A percentile compares a stretch with the other conserved stretches of the same genome.
These are phyloP conservation scores for Doryteuthis pealeii DNA, from an alignment of 1,140 invertebrate species.

Conservation along the genomic window DNA sequence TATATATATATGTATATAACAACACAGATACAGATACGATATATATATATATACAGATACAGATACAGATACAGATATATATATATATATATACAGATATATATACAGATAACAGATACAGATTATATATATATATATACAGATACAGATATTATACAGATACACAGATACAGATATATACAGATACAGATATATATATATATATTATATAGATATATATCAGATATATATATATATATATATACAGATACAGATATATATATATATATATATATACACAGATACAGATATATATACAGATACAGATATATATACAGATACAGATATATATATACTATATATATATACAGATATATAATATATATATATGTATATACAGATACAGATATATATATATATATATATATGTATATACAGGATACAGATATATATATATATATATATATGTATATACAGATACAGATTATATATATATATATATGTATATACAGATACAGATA, in stretches of 20 bases:
- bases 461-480: too few species aligned
- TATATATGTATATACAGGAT: background rate
- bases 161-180: background rate
- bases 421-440: background rate
- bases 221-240: background rate
- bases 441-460: too few species aligned
- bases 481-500: too few species aligned
- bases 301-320: background rate
- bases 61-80: background rate
- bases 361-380: background rate
- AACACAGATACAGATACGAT: background rate
- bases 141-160: too few species aligned
- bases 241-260: background rate
- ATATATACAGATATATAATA: too few species aligned
- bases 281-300: too few species aligned
- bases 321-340: too few species aligned
- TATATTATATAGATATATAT: conserved; percentile 5
- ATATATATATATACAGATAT: background rate
- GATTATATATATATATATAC: conserved; percentile 1
- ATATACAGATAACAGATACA: background rate
- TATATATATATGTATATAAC: background rate
- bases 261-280: too few species aligned
- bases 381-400: background rate
- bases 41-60: background rate
- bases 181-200: conserved; percentile 7